phyloP scores from a whole-genome alignment of 2,113 vertebrate species.

The Bombycilla garrulus region DNA sequence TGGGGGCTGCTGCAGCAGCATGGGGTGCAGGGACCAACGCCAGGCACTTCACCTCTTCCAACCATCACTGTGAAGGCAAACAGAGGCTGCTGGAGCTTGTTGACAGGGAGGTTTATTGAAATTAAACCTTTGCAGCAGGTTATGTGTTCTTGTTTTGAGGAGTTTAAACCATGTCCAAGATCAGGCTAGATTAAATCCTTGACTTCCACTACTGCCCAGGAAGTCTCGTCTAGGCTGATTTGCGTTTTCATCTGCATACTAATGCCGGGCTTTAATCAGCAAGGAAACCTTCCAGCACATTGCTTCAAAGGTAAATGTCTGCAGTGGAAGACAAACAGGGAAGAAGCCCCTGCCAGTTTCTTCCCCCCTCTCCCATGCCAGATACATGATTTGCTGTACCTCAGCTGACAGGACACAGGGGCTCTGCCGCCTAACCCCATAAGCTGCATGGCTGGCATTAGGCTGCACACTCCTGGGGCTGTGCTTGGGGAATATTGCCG shows the following conservation, averaged over 20 bases:
- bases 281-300: conserved; percentile 17
- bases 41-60: background rate
- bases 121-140: background rate
- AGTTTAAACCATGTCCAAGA: conserved; percentile 8
- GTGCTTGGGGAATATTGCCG: background rate
- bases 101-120: background rate
- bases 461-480: background rate
- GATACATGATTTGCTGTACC: background rate
- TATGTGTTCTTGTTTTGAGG: background rate
- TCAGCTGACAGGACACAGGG: conserved; percentile 7
- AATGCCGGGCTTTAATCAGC: background rate
- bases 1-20: background rate
- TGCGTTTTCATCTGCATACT: background rate
- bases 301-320: conserved; percentile 26
- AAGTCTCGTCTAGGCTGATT: background rate
- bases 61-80: background rate
- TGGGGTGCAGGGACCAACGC: rapidly evolving
- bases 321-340: background rate
- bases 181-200: conserved; percentile 5
- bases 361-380: background rate
- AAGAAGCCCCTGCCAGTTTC: background rate
- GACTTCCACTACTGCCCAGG: background rate
- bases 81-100: background rate
- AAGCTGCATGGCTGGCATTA: background rate
- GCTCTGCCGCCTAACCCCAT: background rate